These are phyloP conservation scores for Alosa alosa DNA, from an alignment of 2,113 vertebrate genomes.

Conservation along the genomic window DNA sequence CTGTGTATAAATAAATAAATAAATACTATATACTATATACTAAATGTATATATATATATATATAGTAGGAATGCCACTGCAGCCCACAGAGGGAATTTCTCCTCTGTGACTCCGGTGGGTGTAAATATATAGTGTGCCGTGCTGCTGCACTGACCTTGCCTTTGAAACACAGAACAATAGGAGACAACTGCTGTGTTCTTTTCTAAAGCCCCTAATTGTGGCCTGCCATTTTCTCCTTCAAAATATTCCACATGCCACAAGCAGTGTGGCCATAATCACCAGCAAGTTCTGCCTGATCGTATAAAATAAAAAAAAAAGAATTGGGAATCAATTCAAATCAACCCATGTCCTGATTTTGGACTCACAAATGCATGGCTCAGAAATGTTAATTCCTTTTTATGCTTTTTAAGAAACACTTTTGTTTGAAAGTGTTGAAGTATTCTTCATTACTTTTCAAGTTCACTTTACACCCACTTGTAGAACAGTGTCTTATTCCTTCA, in stretches of 20 bases:
- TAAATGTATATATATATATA: no score
- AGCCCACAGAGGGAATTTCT: not conserved
- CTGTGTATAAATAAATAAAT: no score
- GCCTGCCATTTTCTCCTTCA: not conserved
- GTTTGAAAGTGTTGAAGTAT: not conserved
- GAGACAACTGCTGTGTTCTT: constrained; percentile 21
- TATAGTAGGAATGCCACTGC: constrained; percentile 45
- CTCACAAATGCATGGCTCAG: not conserved
- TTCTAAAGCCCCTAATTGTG: not conserved
- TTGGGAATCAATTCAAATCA: no score
- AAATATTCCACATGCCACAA: not conserved
- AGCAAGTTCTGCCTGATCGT: not conserved
- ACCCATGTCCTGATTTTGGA: not conserved
- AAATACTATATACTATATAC: no score
- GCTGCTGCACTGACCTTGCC: constrained; percentile 22
- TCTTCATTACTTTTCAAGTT: not conserved
- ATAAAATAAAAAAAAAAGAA: not conserved
- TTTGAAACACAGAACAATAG: not conserved
- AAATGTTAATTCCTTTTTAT: not conserved
- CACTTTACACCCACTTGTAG: not conserved
- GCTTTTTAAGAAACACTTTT: not conserved
- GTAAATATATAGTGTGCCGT: not conserved
- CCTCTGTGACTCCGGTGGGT: constrained; percentile 2
- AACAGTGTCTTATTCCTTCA: not conserved
- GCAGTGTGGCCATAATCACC: not conserved